Conservation (phyloP, 1,140 invertebrate genomes). For the Periplaneta americana region DNA sequence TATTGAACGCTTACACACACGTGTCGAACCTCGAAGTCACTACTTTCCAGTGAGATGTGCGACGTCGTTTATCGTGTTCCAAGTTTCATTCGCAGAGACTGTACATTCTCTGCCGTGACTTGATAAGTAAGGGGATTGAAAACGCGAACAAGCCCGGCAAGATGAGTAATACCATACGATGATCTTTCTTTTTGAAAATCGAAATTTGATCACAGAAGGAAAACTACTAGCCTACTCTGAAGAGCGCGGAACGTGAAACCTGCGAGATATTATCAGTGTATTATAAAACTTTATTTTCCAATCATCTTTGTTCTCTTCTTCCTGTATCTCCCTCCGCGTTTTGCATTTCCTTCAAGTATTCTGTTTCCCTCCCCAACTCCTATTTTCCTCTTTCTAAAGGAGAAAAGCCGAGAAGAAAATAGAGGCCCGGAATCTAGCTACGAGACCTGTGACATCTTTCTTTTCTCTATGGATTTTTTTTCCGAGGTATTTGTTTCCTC, state of each 20-base stretch:
- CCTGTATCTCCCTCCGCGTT: neutral
- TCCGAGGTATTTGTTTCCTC: too few relatives aligned
- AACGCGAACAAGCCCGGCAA: neutral
- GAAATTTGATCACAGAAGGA: neutral
- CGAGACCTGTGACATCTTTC: neutral
- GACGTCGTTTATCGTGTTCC: too few relatives aligned
- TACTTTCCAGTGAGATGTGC: too few relatives aligned
- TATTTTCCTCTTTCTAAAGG: neutral
- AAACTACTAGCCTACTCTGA: neutral
- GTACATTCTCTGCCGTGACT: neutral
- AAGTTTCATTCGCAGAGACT: too few relatives aligned
- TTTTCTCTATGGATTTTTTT: too few relatives aligned
- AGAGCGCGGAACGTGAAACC: neutral
- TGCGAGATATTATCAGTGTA: neutral
- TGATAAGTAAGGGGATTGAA: neutral
- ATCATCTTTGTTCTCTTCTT: neutral
- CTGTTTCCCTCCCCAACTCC: neutral
- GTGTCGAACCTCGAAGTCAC: too few relatives aligned
- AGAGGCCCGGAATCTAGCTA: neutral
- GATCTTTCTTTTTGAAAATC: neutral
- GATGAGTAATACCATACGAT: neutral
- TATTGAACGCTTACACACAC: too few relatives aligned
- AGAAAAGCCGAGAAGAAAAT: neutral
- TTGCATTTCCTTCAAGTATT: neutral
- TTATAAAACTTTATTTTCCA: neutral